Evolutionary conservation across 2,113 vertebrate species (phyloP), one percentile per base, ranked within the genome.

Genomic region (Thymallus thymallus): DNA sequence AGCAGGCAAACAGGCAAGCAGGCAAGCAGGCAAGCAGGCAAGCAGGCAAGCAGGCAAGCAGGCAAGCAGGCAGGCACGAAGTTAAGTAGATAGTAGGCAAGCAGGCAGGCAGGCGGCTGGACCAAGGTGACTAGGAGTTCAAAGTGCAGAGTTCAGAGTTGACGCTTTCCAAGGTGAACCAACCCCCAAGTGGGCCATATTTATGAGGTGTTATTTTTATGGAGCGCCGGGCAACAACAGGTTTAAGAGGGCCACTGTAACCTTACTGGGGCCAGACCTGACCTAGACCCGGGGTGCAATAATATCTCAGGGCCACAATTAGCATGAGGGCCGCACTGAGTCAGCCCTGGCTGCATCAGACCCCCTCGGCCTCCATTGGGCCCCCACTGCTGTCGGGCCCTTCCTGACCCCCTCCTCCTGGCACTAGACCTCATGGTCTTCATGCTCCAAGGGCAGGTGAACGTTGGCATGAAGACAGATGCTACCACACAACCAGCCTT

Each of bases 171-270:
- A 41, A 79, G 80, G 83, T 86, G 89, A 51, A 60, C 56, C 56
- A 60, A 60, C 20, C 56, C 56, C 56, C 18, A 22, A 60, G 56
- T 60, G 87, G 83, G 78, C 83, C 82, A 84, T 91, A 91, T 92
- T 94, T 92, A 93, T 76, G 90, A 92, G 90, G 90, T 93, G 91
- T 92, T 83, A 92, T 91, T 91, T 93, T 93, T 91, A 94, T 91
- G 88, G 86, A 88, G 83, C 72, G 82, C 84, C 85, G 86, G 89
- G 90, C 90, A 91, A 91, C 86, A 92, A 91, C 93, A 91, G 91
- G 87, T 92, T 94, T 88, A 92, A 84, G 90, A 92, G 90, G 83
- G 86, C 80, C 83, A 85, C 80, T 64, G 84, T 89, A 88, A 91
- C 89, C 90, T 91, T 90, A 79, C 83, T 77, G 82, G 80, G 88